Percentiles rank a stretch among this genome's conserved stretches.
Evolutionary conservation across 1,140 invertebrate species (phyloP).

Genomic region (Leptinotarsa undecemlineata): DNA sequence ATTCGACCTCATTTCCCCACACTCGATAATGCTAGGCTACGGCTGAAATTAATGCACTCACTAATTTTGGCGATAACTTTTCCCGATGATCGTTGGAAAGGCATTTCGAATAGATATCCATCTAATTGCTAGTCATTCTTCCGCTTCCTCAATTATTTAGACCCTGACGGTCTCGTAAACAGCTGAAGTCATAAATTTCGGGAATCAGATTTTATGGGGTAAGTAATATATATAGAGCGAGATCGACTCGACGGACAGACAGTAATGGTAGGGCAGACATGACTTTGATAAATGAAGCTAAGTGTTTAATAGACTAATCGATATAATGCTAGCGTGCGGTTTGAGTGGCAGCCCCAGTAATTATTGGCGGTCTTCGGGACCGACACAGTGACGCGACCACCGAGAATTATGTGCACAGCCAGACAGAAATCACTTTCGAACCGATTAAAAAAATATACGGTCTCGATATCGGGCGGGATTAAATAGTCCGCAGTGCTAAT

Average conservation of each 20-base stretch:
- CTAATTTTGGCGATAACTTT: too few species aligned
- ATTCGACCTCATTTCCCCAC: too few species aligned
- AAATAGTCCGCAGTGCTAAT: not conserved
- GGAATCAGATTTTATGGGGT: conserved; percentile 27
- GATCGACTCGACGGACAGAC: conserved; percentile 18
- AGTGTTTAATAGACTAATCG: conserved; percentile 56
- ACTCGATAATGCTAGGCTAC: too few species aligned
- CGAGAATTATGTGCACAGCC: conserved; percentile 17
- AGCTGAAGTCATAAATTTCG: conserved; percentile 22
- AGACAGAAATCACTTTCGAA: conserved; percentile 13
- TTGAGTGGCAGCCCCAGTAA: conserved; percentile 52
- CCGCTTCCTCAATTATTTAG: not conserved
- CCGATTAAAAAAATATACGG: not conserved
- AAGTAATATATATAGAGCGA: conserved; percentile 16
- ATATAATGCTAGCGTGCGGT: conserved; percentile 43
- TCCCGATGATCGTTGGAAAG: too few species aligned
- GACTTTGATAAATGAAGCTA: conserved; percentile 53
- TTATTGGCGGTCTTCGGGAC: conserved; percentile 44
- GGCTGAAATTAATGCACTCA: too few species aligned
- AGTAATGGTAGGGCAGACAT: conserved; percentile 28
- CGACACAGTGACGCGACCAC: conserved; percentile 25
- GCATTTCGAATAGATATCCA: too few species aligned
- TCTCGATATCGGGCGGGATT: not conserved
- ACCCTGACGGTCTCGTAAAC: not conserved
- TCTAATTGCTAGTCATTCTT: too few species aligned